Evolutionary conservation across 2,888 invertebrate genomes (phyloP).

Genomic region (Chironomus riparius): DNA sequence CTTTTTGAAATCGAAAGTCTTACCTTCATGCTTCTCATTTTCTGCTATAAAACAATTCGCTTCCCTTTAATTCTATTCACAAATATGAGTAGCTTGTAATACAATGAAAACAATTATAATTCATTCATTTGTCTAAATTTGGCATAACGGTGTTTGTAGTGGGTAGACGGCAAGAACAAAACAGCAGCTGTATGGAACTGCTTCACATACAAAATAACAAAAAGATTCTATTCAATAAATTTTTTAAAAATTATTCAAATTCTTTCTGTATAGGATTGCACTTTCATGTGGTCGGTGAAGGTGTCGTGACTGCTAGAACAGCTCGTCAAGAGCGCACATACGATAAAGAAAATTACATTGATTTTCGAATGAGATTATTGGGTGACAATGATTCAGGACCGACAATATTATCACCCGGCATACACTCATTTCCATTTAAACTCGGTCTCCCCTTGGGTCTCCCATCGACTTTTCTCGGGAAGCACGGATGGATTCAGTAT

Average conservation of each 20-base stretch:
- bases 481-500: constrained; percentile 93
- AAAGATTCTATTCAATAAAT: no score
- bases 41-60: no score
- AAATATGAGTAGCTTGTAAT: not conserved
- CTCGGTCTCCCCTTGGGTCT: constrained; percentile 79
- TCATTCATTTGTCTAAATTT: not conserved
- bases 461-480: constrained; percentile 87
- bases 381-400: constrained; percentile 76
- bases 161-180: not conserved
- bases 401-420: constrained; percentile 78
- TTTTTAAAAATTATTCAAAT: no score
- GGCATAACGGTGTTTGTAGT: not conserved
- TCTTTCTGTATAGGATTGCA: constrained; percentile 57
- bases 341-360: constrained; percentile 90
- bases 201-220: no score
- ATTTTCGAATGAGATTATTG: constrained; percentile 84
- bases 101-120: not conserved
- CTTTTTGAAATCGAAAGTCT: not conserved
- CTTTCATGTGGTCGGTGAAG: constrained; percentile 91
- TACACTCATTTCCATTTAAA: constrained; percentile 92
- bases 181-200: no score
- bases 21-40: not conserved
- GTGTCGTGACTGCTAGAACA: constrained; percentile 78
- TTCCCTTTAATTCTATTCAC: no score
- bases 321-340: constrained; percentile 75